Conservation (phyloP, 2,113 vertebrate species). For the Phylloscopus trochilus region DNA sequence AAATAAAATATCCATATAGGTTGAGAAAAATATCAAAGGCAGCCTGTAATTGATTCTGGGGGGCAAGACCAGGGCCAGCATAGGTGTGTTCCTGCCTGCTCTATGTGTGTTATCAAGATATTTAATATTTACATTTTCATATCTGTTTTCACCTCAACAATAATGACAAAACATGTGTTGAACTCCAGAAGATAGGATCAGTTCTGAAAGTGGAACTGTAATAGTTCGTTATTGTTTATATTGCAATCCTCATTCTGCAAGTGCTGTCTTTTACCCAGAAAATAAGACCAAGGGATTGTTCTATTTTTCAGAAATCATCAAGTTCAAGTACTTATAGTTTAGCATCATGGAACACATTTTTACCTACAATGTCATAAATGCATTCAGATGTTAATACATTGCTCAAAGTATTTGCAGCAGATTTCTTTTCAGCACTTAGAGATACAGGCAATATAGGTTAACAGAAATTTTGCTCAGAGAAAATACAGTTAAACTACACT, state of each 20-base stretch:
- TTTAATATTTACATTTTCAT: background rate
- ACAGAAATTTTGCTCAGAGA: background rate
- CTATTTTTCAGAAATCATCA: background rate
- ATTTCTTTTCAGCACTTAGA: background rate
- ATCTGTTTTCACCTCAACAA: background rate
- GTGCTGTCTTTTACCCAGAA: background rate
- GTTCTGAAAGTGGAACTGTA: background rate
- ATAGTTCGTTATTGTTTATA: background rate
- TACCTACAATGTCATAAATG: background rate
- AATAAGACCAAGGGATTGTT: background rate
- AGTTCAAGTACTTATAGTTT: background rate
- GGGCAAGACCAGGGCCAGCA: background rate
- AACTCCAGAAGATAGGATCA: background rate
- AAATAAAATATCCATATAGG: constrained; percentile 45
- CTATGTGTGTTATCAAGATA: background rate
- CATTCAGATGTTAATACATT: background rate
- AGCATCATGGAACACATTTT: background rate
- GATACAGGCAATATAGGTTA: background rate
- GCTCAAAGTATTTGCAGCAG: background rate
- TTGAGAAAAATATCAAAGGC: constrained; percentile 59
- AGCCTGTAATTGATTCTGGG: constrained; percentile 22
- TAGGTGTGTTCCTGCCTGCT: background rate
- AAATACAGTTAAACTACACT: background rate
- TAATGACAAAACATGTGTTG: background rate
- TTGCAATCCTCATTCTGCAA: background rate